Evolutionary conservation across 92 coral and sea anemone species (phyloP), one percentile per base, ranked within the genome.

Genomic region (Meandrina meandrites): DNA sequence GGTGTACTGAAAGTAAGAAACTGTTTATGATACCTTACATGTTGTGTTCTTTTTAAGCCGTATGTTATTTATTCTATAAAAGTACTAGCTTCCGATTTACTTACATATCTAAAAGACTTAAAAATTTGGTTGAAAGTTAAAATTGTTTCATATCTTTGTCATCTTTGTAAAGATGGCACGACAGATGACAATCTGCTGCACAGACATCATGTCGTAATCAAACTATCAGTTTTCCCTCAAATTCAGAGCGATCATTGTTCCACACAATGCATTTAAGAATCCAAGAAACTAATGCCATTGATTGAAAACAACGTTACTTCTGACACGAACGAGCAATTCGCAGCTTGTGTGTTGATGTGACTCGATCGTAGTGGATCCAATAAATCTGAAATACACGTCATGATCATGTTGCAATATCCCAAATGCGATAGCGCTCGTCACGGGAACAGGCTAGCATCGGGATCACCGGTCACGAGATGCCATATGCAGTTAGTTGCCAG

Each of bases 181-280:
- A 66, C 34, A 28, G 17, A 66, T 66, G 71, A 22, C 34, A 27
- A 22, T 28, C 32, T 66, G 71, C 67, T 58, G 67, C 0, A 57
- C 28, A 60, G 68, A 60, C 68, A 24, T 3, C 68, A 60, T 24
- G 24, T 60, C 68, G 14, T 27, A 11, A 6, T 27, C n/a, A 60
- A 60, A 27, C 28, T 60, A 66, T 42, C 75, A 42, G 53, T 24
- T 81, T 66, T 40, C 75, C n/a, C 32, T 10, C 34, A 3, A 76
- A 21, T 14, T 81, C 75, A 81, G 75, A 69, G 76, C 60, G 62
- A 62, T n/a, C 27, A 69, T 81, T 81, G 85, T 81, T 28, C 67
- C 24, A 45, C n/a, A 81, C 85, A 81, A 81, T 81, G 76, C 58
- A 3, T 76, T 45, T 81, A 31, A 66, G n/a, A 81, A 60, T 36